phyloP scores from a whole-genome alignment of 2,113 vertebrate genomes.

The Octodon degus region DNA sequence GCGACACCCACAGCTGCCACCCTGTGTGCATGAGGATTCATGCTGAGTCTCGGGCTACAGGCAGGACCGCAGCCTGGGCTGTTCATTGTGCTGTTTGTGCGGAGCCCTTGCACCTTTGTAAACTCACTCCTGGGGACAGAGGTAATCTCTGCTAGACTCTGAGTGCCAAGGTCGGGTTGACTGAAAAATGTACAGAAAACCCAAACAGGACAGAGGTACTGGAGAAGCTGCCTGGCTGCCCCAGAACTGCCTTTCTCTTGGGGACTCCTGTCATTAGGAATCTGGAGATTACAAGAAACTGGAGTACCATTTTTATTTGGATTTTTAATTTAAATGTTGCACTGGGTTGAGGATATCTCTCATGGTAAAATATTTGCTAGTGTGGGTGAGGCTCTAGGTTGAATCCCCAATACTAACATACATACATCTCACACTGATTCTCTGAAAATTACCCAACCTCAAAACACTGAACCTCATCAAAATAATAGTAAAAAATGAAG shows the following conservation, averaged over 20 bases:
- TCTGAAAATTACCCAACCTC: constrained; percentile 24
- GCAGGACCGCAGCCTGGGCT: background rate
- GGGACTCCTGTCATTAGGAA: background rate
- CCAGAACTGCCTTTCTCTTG: background rate
- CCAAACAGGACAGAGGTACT: background rate
- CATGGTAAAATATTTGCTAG: background rate
- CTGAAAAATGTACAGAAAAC: background rate
- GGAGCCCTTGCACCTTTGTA: background rate
- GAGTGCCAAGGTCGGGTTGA: background rate
- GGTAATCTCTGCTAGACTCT: background rate
- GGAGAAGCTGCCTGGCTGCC: background rate
- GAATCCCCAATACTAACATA: background rate
- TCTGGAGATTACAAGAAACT: constrained; percentile 1
- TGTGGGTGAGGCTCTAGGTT: background rate
- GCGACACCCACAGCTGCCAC: background rate
- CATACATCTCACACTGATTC: background rate
- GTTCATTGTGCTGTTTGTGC: background rate
- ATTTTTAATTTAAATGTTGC: constrained; percentile 40
- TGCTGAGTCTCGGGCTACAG: background rate
- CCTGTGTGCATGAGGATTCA: background rate
- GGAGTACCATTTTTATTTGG: background rate
- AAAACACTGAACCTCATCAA: background rate
- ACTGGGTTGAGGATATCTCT: background rate
- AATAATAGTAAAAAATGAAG: background rate
- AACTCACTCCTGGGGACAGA: background rate